A percentile compares a stretch with the other conserved stretches of the same genome.
Evolutionary conservation across 1,140 invertebrate species (phyloP).

Genomic region (Zaprionus kolodkinae): DNA sequence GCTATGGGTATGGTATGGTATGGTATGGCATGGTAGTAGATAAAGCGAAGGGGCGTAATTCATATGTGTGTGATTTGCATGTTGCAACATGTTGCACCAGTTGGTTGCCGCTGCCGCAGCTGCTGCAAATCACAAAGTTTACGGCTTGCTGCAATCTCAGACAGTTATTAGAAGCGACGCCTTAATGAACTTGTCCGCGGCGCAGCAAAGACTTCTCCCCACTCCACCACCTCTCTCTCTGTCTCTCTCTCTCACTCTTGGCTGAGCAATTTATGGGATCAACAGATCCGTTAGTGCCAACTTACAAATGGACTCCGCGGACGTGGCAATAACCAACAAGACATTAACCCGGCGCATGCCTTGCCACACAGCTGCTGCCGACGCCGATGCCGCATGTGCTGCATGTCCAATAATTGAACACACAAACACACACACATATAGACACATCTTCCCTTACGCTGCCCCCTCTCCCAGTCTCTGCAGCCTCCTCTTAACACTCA

Average conservation of each 20-base stretch:
- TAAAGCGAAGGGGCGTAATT: constrained; percentile 52
- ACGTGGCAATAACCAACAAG: constrained; percentile 79
- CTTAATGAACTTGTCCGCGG: constrained; percentile 65
- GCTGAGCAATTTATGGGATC: constrained; percentile 73
- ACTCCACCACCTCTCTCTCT: not conserved
- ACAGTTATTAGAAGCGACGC: constrained; percentile 65
- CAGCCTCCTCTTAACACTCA: constrained; percentile 10
- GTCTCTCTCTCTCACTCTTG: constrained; percentile 23
- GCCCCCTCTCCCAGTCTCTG: not conserved
- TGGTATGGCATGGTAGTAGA: constrained; percentile 6
- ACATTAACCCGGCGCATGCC: constrained; percentile 80
- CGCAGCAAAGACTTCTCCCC: constrained; percentile 9
- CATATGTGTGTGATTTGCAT: constrained; percentile 44
- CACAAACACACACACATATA: constrained; percentile 33
- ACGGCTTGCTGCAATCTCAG: constrained; percentile 60
- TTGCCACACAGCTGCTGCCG: constrained; percentile 51
- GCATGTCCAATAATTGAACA: constrained; percentile 72
- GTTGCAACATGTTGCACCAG: constrained; percentile 40
- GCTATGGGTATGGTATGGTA: too few relatives aligned
- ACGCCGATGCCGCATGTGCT: constrained; percentile 54
- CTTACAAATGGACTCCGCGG: constrained; percentile 71
- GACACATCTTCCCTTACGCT: not conserved
- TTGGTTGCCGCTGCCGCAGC: constrained; percentile 45
- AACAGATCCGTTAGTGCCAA: constrained; percentile 80
- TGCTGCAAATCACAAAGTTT: constrained; percentile 60